These are phyloP conservation scores for Lochmaea capreae DNA, from an alignment of 2,888 invertebrate genomes.

Conservation along the genomic window DNA sequence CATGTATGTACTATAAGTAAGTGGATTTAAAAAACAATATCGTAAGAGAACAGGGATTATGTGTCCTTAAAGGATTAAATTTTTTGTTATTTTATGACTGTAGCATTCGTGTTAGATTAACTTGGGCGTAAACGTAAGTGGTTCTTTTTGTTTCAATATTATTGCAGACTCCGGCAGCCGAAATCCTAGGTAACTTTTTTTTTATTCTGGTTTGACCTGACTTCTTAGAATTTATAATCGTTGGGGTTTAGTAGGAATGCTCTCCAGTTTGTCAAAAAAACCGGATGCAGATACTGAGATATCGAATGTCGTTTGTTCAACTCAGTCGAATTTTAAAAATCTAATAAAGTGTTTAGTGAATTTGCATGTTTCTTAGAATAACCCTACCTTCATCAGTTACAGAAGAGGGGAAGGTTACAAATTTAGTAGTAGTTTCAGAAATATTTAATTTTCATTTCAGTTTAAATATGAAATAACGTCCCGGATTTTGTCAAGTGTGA, in stretches of 20 bases:
- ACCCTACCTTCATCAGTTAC: not conserved
- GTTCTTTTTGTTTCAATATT: not conserved
- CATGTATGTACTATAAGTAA: constrained; percentile 18
- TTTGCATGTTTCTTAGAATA: not conserved
- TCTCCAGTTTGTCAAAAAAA: constrained; percentile 20
- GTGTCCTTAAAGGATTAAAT: constrained; percentile 22
- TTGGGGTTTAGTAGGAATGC: not conserved
- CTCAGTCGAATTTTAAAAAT: not conserved
- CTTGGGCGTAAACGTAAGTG: not conserved
- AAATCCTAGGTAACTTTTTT: constrained; percentile 17
- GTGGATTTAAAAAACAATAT: constrained; percentile 21
- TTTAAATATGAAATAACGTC: constrained; percentile 19
- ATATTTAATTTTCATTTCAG: constrained; percentile 22
- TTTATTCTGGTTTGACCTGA: not conserved
- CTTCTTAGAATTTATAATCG: constrained; percentile 17
- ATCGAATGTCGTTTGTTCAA: constrained; percentile 6
- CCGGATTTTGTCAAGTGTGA: not conserved
- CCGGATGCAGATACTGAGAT: constrained; percentile 24
- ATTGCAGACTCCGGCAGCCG: not conserved
- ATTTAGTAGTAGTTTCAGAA: constrained; percentile 1
- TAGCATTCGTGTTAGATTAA: constrained; percentile 16
- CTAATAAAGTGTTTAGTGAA: not conserved
- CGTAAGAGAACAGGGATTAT: constrained; percentile 19
- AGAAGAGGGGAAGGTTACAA: constrained; percentile 13
- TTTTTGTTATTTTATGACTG: constrained; percentile 22